Evolutionary conservation across 2,888 invertebrate species (phyloP).

Genomic region (Mesorhabditis belari): DNA sequence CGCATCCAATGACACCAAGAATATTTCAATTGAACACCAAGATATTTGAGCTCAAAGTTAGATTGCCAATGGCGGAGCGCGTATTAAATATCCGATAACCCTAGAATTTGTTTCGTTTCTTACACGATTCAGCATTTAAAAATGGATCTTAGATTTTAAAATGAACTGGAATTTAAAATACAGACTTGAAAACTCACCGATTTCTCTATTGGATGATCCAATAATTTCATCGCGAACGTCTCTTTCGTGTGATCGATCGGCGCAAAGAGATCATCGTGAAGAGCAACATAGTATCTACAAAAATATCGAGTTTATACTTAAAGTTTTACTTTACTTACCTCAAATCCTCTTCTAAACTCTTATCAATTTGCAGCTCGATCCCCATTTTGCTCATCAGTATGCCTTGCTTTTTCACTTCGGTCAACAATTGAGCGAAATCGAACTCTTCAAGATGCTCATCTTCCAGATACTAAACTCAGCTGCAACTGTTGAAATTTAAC

Average conservation of each 20-base stretch:
- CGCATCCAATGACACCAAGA: too few relatives aligned
- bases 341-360: slow-evolving; percentile 14
- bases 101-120: too few relatives aligned
- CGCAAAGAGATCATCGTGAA: slow-evolving; percentile 25
- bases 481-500: background rate
- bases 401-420: slow-evolving; percentile 10
- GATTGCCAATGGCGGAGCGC: too few relatives aligned
- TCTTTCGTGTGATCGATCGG: slow-evolving; percentile 5
- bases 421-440: slow-evolving; percentile 10
- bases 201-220: slow-evolving; percentile 21
- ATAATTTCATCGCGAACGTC: slow-evolving; percentile 17
- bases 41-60: too few relatives aligned
- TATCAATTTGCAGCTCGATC: slow-evolving; percentile 11
- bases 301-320: background rate
- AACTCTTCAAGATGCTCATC: slow-evolving; percentile 12
- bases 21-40: too few relatives aligned
- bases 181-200: too few relatives aligned
- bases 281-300: slow-evolving; percentile 10
- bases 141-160: too few relatives aligned
- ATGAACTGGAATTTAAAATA: too few relatives aligned
- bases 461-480: slow-evolving; percentile 12
- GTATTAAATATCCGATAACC: too few relatives aligned
- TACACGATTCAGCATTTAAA: too few relatives aligned
- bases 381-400: slow-evolving; percentile 9
- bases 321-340: slow-evolving; percentile 2